Conservation (phyloP, 2,113 vertebrate species). For the Coptodon bakossiorum region DNA sequence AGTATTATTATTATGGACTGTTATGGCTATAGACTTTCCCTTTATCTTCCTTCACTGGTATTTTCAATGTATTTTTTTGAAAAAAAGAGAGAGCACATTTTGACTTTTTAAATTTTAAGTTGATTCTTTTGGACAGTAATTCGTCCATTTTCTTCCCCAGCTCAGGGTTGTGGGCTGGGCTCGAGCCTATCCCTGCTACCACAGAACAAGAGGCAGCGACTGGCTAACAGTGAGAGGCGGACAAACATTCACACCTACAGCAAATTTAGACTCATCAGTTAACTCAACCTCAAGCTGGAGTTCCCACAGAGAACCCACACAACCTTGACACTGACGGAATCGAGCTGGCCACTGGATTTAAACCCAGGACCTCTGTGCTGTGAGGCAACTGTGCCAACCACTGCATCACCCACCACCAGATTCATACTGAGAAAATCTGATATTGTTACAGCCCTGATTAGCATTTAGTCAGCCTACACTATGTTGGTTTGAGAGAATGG, state of each 20-base stretch:
- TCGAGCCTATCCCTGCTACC: neutral
- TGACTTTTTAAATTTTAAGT: neutral
- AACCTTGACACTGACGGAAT: neutral
- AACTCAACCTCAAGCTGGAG: neutral
- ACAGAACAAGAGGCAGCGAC: neutral
- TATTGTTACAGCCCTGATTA: neutral
- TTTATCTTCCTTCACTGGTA: neutral
- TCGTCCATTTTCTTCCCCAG: neutral
- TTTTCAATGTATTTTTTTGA: neutral
- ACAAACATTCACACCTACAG: neutral
- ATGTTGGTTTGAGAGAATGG: neutral
- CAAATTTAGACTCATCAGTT: rapidly evolving
- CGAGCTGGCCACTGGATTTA: neutral
- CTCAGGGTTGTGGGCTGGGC: neutral
- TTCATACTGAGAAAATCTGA: neutral
- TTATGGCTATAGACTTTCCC: neutral
- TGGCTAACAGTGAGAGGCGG: neutral
- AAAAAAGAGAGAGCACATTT: neutral
- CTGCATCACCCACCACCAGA: neutral
- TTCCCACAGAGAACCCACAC: neutral
- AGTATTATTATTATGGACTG: neutral
- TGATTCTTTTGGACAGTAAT: neutral
- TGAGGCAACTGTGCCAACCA: neutral
- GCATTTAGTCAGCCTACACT: neutral
- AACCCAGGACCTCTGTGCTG: neutral